phyloP scores from a whole-genome alignment of 2,888 invertebrate genomes.

The Cerceris rybyensis region DNA sequence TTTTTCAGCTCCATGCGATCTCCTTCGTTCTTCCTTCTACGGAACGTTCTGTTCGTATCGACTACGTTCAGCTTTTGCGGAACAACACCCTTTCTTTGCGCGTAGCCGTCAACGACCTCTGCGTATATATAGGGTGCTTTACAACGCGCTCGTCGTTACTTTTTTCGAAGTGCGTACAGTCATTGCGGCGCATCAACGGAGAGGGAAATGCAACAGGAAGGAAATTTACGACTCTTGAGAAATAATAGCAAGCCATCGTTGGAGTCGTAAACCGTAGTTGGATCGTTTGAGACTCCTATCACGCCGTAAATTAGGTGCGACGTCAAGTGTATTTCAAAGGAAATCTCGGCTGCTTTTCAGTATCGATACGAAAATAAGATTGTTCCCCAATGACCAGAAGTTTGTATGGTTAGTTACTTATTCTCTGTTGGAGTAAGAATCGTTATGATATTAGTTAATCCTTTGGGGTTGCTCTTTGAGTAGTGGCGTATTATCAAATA shows the following conservation, averaged over 20 bases:
- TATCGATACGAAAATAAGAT: constrained; percentile 21
- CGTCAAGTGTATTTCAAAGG: constrained; percentile 41
- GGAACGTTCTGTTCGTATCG: background rate
- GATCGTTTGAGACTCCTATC: constrained; percentile 51
- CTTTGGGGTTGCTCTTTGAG: too few species aligned
- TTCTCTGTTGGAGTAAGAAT: too few species aligned
- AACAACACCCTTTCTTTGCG: constrained; percentile 37
- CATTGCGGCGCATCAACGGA: constrained; percentile 38
- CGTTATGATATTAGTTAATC: too few species aligned
- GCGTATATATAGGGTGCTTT: constrained; percentile 40
- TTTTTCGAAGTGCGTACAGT: constrained; percentile 37
- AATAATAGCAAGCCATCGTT: constrained; percentile 57
- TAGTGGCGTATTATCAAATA: too few species aligned
- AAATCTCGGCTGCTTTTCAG: constrained; percentile 22
- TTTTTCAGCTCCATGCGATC: background rate
- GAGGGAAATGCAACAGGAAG: constrained; percentile 53
- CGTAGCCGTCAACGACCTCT: constrained; percentile 49
- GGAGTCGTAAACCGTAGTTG: constrained; percentile 56
- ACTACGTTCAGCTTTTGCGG: background rate
- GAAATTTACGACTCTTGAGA: constrained; percentile 56
- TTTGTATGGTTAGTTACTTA: constrained; percentile 27
- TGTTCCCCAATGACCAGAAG: background rate
- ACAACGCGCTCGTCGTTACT: constrained; percentile 34
- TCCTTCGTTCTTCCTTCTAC: background rate
- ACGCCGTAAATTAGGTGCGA: constrained; percentile 53